Percentiles rank a stretch among this genome's conserved stretches.
Conservation (phyloP, 2,888 invertebrate species). For the Druceiella hillmani region DNA sequence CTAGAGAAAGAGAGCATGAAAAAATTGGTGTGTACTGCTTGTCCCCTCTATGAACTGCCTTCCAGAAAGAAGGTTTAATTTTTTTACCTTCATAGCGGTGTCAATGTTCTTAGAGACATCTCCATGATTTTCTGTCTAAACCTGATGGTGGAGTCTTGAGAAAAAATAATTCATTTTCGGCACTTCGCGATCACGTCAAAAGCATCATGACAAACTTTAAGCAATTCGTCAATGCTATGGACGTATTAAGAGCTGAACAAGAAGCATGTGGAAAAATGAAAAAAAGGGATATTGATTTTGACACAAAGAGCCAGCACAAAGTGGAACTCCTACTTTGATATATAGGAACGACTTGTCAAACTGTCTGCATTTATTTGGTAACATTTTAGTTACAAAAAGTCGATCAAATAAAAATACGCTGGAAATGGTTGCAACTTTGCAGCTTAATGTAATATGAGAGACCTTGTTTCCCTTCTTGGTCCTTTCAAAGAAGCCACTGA, state of each 20-base stretch:
- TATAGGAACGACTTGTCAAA: too few relatives aligned
- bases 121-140: slow-evolving; percentile 28
- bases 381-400: too few relatives aligned
- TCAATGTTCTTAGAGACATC: slow-evolving; percentile 24
- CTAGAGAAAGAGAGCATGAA: too few relatives aligned
- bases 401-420: too few relatives aligned
- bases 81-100: too few relatives aligned
- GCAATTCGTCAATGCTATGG: slow-evolving; percentile 28
- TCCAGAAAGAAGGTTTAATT: too few relatives aligned
- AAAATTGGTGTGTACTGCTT: too few relatives aligned
- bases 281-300: neutral
- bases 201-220: slow-evolving; percentile 28
- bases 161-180: slow-evolving; percentile 22
- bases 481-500: slow-evolving; percentile 22
- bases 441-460: slow-evolving; percentile 8
- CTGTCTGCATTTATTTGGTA: too few relatives aligned
- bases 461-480: slow-evolving; percentile 5
- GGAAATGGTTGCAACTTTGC: too few relatives aligned
- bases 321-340: too few relatives aligned
- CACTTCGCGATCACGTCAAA: slow-evolving; percentile 27
- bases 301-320: too few relatives aligned
- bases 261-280: slow-evolving; percentile 4
- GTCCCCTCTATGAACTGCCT: too few relatives aligned
- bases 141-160: slow-evolving; percentile 25
- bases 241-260: slow-evolving; percentile 26